Base-by-base conservation (phyloP, 2,888 invertebrate genomes). In the Pasiphila rectangulata region DNA sequence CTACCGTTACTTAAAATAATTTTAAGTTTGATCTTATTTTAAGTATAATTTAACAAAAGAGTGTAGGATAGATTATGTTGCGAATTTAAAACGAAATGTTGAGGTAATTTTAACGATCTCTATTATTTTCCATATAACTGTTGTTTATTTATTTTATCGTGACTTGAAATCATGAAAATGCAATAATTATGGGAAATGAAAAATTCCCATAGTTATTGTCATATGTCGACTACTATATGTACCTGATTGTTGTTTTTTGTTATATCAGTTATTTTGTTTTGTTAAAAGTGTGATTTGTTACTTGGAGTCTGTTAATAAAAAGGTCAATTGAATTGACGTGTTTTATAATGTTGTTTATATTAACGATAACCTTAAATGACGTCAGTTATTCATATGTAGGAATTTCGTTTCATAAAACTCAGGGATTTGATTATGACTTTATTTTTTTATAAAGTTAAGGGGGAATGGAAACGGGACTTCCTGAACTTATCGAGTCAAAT, bases 171-270 rank as follows among this genome's bases (percentile, higher is more conserved):
- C n/a, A n/a, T n/a, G n/a, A n/a, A n/a, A n/a, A n/a, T n/a, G n/a
- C n/a, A n/a, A n/a, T n/a, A n/a, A n/a, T n/a, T n/a, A n/a, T n/a
- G n/a, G n/a, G n/a, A n/a, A n/a, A n/a, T n/a, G n/a, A n/a, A n/a
- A n/a, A n/a, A n/a, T n/a, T n/a, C n/a, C n/a, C n/a, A n/a, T n/a
- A n/a, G n/a, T n/a, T n/a, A n/a, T n/a, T n/a, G n/a, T n/a, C n/a
- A n/a, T n/a, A n/a, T n/a, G n/a, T n/a, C n/a, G n/a, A n/a, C n/a
- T 25, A 54, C 57, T 38, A 25, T 7, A 45, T 35, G 56, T 59
- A 56, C 53, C 54, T 59, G 54, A 44, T 46, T 46, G 20, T 50
- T 49, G 25, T 27, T 30, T 9, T 15, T 15, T 36, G 13, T n/a
- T n/a, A n/a, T n/a, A n/a, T n/a, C n/a, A n/a, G n/a, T n/a, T n/a